These are phyloP conservation scores for Apis cerana DNA, from an alignment of 1,140 invertebrate species.

Conservation along the genomic window DNA sequence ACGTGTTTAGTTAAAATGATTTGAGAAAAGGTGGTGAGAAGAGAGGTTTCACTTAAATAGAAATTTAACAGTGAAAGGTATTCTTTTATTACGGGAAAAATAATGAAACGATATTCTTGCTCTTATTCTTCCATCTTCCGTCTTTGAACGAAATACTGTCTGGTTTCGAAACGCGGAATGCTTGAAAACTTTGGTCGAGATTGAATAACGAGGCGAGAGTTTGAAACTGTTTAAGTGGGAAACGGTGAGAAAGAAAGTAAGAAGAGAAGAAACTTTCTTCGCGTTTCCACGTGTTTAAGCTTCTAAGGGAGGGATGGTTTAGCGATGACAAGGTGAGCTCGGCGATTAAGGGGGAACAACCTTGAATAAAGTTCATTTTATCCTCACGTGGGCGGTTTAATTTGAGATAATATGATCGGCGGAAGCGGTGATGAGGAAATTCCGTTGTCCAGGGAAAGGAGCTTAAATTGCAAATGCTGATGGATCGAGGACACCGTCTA, in stretches of 20 bases:
- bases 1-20: no score
- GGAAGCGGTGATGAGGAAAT: conserved; percentile 39
- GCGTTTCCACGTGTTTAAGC: background rate
- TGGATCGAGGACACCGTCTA: conserved; percentile 15
- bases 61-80: no score
- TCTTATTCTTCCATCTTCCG: no score
- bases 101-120: no score
- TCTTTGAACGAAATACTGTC: no score
- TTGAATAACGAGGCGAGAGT: no score
- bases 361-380: conserved; percentile 15
- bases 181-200: no score
- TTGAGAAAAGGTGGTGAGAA: no score
- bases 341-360: background rate
- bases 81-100: no score
- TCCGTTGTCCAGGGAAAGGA: conserved; percentile 20
- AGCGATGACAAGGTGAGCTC: background rate
- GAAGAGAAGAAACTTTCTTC: background rate
- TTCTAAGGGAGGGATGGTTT: background rate
- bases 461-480: conserved; percentile 39
- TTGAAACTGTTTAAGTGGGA: background rate
- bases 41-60: no score
- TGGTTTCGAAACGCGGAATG: no score
- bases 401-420: conserved; percentile 34
- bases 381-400: conserved; percentile 10
- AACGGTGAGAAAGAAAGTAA: background rate